Evolutionary conservation across 2,888 invertebrate genomes (phyloP).

Genomic region (Pandemis heparana): DNA sequence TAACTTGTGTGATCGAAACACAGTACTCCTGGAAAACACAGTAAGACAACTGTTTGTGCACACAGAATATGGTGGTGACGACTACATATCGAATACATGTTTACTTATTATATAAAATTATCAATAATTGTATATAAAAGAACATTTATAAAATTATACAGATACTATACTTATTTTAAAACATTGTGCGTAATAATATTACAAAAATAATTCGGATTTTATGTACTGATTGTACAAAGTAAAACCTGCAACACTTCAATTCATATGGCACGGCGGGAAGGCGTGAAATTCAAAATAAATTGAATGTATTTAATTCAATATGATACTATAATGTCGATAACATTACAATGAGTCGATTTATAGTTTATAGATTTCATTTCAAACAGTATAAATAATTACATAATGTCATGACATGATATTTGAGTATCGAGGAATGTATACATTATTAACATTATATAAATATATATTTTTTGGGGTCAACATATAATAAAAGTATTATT

Average conservation of each 20-base stretch:
- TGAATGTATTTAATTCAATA: conserved; percentile 9
- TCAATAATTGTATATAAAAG: conserved; percentile 42
- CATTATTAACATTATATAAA: not conserved
- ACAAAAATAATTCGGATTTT: conserved; percentile 44
- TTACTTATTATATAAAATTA: conserved; percentile 34
- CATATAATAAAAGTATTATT: conserved; percentile 3
- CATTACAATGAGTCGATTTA: not conserved
- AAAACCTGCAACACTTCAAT: conserved; percentile 18
- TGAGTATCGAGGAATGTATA: not conserved
- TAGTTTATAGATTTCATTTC: not conserved
- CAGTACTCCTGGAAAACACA: conserved; percentile 32
- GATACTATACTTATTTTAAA: conserved; percentile 45
- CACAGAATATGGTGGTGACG: conserved; percentile 22
- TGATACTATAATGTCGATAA: not conserved
- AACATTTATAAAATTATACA: conserved; percentile 40
- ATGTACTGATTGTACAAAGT: conserved; percentile 20
- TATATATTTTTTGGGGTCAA: conserved; percentile 29
- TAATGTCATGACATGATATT: not conserved
- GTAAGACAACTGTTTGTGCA: conserved; percentile 39
- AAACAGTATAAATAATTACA: not conserved
- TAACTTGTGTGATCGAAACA: conserved; percentile 21
- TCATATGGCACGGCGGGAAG: conserved; percentile 34
- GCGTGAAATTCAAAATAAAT: not conserved
- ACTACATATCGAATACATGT: conserved; percentile 31
- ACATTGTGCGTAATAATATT: conserved; percentile 56